These are phyloP conservation scores for Mionectes olivaceus DNA, from an alignment of 2,797 vertebrate species.

Conservation along the genomic window DNA sequence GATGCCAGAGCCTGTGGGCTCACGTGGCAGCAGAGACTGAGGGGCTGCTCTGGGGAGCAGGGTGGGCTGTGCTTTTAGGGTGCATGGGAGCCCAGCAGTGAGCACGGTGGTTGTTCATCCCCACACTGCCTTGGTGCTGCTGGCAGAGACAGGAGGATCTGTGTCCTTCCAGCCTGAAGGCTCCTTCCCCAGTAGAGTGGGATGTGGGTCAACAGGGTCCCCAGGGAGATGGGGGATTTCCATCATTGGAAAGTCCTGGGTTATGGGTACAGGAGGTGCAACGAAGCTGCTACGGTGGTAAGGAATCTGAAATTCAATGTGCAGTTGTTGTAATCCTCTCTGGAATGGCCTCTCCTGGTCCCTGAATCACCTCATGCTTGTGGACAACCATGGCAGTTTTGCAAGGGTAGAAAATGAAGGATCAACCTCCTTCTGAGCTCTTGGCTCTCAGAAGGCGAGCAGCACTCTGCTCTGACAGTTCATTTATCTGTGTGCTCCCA, in stretches of 20 bases:
- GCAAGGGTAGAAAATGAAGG: neutral
- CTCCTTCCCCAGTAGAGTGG: neutral
- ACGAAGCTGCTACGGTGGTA: neutral
- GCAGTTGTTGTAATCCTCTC: neutral
- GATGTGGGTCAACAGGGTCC: neutral
- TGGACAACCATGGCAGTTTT: neutral
- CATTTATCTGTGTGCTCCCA: neutral
- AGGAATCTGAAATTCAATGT: neutral
- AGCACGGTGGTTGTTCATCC: neutral
- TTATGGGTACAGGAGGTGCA: neutral
- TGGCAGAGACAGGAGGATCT: neutral
- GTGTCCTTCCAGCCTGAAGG: neutral
- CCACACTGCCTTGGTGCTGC: neutral
- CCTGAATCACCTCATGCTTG: neutral
- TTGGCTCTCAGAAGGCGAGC: neutral
- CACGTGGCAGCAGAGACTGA: neutral
- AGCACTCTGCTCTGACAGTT: neutral
- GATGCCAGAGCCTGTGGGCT: neutral
- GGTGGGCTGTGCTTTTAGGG: neutral
- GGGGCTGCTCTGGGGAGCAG: neutral
- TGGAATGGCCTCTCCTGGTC: neutral
- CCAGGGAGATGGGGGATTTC: neutral
- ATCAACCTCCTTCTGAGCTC: neutral
- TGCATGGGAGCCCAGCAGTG: neutral
- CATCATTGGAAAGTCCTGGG: neutral